Conservation (phyloP, 2,797 vertebrate species). For the Gobionotothen gibberifrons region DNA sequence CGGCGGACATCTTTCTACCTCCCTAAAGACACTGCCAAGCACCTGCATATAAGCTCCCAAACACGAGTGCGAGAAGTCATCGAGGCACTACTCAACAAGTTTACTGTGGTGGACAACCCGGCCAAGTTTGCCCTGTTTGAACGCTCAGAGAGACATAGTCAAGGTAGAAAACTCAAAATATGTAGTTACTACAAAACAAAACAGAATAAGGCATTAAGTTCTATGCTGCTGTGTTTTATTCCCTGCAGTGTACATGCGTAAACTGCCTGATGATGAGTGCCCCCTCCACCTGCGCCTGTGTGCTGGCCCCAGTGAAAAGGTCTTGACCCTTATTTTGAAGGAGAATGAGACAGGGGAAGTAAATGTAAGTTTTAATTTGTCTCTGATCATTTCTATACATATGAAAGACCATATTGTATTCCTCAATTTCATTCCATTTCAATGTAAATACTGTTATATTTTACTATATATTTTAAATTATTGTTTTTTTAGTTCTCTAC, state of each 20-base stretch:
- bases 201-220: neutral
- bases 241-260: constrained; percentile 88
- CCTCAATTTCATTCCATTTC: too few relatives aligned
- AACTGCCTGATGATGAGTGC: constrained; percentile 89
- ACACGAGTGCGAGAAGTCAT: constrained; percentile 93
- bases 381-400: neutral
- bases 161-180: constrained; percentile 82
- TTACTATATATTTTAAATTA: too few relatives aligned
- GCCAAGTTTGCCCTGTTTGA: constrained; percentile 96
- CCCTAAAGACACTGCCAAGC: constrained; percentile 94
- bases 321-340: constrained; percentile 91
- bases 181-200: neutral
- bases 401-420: neutral
- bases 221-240: neutral
- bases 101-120: constrained; percentile 94
- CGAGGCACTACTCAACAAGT: constrained; percentile 94
- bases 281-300: constrained; percentile 91
- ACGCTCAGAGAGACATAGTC: constrained; percentile 88
- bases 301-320: constrained; percentile 92
- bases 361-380: constrained; percentile 86
- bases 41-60: constrained; percentile 92
- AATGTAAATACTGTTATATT: neutral
- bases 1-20: constrained; percentile 97
- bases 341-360: constrained; percentile 96
- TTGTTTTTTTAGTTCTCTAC: too few relatives aligned